A percentile compares a stretch with the other conserved stretches of the same genome.
phyloP scores from a whole-genome alignment of 2,888 invertebrate genomes.

The Spodoptera exigua region DNA sequence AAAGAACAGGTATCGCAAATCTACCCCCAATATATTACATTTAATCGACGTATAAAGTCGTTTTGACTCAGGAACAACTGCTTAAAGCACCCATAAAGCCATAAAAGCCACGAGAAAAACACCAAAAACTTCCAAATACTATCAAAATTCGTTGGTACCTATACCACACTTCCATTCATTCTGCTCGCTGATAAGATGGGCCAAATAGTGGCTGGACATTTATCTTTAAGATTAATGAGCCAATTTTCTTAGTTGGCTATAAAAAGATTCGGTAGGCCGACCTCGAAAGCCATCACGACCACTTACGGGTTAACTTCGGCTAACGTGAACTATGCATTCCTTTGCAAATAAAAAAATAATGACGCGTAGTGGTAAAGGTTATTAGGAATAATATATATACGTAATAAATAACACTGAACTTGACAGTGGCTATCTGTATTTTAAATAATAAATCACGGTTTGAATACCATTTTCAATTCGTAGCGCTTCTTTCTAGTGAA shows the following conservation, averaged over 20 bases:
- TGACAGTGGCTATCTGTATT: conserved; percentile 25
- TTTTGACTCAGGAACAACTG: conserved; percentile 62
- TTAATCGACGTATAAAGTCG: conserved; percentile 57
- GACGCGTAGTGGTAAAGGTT: conserved; percentile 24
- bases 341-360: conserved; percentile 56
- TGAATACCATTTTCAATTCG: conserved; percentile 29
- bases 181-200: conserved; percentile 85
- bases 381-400: conserved; percentile 18
- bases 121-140: conserved; percentile 67
- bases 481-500: conserved; percentile 16
- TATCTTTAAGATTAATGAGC: conserved; percentile 89
- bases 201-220: conserved; percentile 88
- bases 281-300: conserved; percentile 76
- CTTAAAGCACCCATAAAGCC: conserved; percentile 61
- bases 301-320: conserved; percentile 79
- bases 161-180: conserved; percentile 82
- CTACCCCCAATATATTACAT: conserved; percentile 52
- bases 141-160: conserved; percentile 74
- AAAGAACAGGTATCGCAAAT: conserved; percentile 49
- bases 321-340: conserved; percentile 67
- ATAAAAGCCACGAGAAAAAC: conserved; percentile 65
- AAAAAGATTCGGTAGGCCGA: conserved; percentile 87
- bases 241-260: conserved; percentile 89
- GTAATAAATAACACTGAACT: conserved; percentile 28
- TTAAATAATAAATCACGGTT: conserved; percentile 28